phyloP scores from a whole-genome alignment of 1,140 invertebrate genomes.

The Ectropis grisescens region DNA sequence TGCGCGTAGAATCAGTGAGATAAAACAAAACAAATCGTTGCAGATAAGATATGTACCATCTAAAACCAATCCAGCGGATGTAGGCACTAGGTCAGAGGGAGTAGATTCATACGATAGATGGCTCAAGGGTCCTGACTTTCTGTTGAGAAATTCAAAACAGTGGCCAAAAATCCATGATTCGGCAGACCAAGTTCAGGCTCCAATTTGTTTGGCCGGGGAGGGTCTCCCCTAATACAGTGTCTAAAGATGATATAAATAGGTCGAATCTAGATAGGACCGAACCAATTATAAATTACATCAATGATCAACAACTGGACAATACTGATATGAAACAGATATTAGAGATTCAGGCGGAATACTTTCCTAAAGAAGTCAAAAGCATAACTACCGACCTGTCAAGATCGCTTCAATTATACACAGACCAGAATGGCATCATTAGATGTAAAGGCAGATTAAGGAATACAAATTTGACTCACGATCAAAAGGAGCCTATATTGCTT shows the following conservation, averaged over 20 bases:
- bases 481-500: constrained; percentile 10
- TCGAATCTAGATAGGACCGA: too few relatives aligned
- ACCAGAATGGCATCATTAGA: constrained; percentile 10
- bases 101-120: constrained; percentile 1
- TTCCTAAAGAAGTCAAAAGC: constrained; percentile 4
- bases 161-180: not conserved
- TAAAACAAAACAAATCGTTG: constrained; percentile 5
- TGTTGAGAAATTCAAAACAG: not conserved
- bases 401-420: constrained; percentile 3
- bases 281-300: not conserved
- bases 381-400: too few relatives aligned
- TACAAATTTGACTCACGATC: constrained; percentile 7
- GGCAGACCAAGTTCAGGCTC: too few relatives aligned
- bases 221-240: constrained; percentile 3
- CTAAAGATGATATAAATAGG: not conserved
- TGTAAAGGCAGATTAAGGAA: constrained; percentile 12
- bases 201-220: constrained; percentile 2
- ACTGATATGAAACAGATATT: not conserved
- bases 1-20: constrained; percentile 9
- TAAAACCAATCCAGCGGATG: constrained; percentile 8
- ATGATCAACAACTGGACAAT: constrained; percentile 1
- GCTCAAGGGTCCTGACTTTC: constrained; percentile 10
- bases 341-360: constrained; percentile 5
- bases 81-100: constrained; percentile 6
- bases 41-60: constrained; percentile 7